Base-by-base conservation (phyloP, 2,113 vertebrate species). In the Platanista minor region DNA sequence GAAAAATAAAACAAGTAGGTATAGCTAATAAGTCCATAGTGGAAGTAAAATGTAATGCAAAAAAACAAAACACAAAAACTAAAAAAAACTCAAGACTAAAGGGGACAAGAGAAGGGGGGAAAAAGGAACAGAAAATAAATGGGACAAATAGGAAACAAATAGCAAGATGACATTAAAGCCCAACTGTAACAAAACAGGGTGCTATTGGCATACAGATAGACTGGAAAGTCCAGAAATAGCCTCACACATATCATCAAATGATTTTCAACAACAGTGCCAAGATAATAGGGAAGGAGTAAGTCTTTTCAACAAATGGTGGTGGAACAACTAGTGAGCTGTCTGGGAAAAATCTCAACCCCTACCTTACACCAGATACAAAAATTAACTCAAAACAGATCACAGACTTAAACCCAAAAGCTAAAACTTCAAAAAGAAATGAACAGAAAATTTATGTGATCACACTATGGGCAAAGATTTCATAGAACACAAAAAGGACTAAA, bases 161-260 rank as follows among this genome's bases (percentile, higher is more conserved):
- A 96, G 62, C 46, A 92, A 91, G 33, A 81, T 66, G 41, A 90
- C 6, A 59, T 64, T 43, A 85, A 96, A 77, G 72, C 8, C 33
- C 43, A 85, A 64, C 62, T 15, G 9, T 78, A 95, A 29, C 54
- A 72, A 85, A 46, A 82, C 41, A 36, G 15, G 41, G 39, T 66
- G 39, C 57, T 74, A 33, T 0, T 61, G 33, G 18, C 46, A 59
- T 31, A 87, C 46, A 21, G 31, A 59, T 10, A 41, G 54, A 82
- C 84, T 52, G 78, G 9, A 72, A n/a, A 96, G 43, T 67, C 54
- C 64, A 96, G 64, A 95, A 95, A 96, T 18, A 93, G 18, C 74
- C 17, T 27, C 46, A 67, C 5, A 91, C 27, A 82, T 49, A 84
- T 74, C 57, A 82, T 67, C 61, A 94, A 96, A 83, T 67, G 20